Evolutionary conservation across 2,113 vertebrate species (phyloP), one percentile per base, ranked within the genome.

Genomic region (Xyliphius kryptos): DNA sequence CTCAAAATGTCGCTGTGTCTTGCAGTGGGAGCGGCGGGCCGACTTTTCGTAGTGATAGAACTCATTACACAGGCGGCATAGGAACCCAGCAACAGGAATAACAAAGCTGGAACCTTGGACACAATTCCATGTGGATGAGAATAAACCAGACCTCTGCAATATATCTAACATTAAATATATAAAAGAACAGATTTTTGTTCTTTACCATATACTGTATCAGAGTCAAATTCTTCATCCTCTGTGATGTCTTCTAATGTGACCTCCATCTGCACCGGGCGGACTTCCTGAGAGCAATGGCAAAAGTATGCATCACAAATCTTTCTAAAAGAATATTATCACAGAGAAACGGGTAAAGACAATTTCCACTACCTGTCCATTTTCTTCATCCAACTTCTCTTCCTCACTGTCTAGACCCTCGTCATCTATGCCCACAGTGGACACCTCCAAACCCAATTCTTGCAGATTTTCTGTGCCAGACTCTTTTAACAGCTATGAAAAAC

Each of bases 21-120:
- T 95, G 93, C 93, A 98, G 88, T 99, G 96, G 51, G 85, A 78
- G 66, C 90, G 87, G 56, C 88, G 87, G 11, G 86, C 87, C 49
- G 89, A 86, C 0, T 92, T 91, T 77, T 89, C 91, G 79, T 89
- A 90, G 64, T 91, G 89, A 81, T 91, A 98, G 85, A 97, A 97
- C 82, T 92, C 92, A 78, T 85, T 90, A 85, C 96, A 97, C 74
- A 97, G 76, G 61, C 86, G 89, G 79, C 96, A 99, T 76, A 97
- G 86, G 47, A 93, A 97, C 71, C 95, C 95, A 62, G 88, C 87
- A 19, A 91, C 94, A 1, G 96, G 95, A 72, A 94, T 90, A 81
- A 98, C 83, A 76, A 92, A 94, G 79, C 91, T 93, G 78, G 88
- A 85, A 44, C 93, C 95, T 98, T 81, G 1, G 54, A 74, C 73